Evolutionary conservation across 2,888 invertebrate genomes (phyloP).

Genomic region (Rhamphomyia laevipes): DNA sequence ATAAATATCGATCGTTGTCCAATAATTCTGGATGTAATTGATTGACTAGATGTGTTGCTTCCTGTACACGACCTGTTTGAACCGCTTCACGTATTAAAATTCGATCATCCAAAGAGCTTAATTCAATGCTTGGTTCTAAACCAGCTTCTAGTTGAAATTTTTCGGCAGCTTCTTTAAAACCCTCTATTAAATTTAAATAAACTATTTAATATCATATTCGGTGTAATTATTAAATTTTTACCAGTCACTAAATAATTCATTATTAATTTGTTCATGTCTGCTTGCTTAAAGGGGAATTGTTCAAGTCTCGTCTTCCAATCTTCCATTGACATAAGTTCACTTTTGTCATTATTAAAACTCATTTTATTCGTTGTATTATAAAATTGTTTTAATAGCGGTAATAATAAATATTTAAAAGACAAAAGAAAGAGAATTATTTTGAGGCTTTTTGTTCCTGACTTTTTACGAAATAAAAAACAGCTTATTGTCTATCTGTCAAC

Average conservation of each 20-base stretch:
- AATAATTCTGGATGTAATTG: slow-evolving; percentile 87
- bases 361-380: slow-evolving; percentile 18
- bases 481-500: no score
- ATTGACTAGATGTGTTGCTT: slow-evolving; percentile 88
- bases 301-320: slow-evolving; percentile 35
- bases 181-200: slow-evolving; percentile 48
- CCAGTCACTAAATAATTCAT: slow-evolving; percentile 98
- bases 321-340: slow-evolving; percentile 32
- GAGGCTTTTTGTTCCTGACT: no score
- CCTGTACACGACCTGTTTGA: slow-evolving; percentile 82
- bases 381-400: background rate
- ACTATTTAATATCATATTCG: background rate
- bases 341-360: slow-evolving; percentile 35
- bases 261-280: slow-evolving; percentile 92
- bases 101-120: slow-evolving; percentile 80
- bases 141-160: slow-evolving; percentile 94
- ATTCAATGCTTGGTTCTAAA: slow-evolving; percentile 60
- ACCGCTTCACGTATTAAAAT: slow-evolving; percentile 89
- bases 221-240: slow-evolving; percentile 29
- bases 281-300: slow-evolving; percentile 64
- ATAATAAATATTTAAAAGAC: no score
- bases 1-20: slow-evolving; percentile 89
- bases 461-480: no score
- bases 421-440: no score
- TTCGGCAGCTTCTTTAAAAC: slow-evolving; percentile 92